Evolutionary conservation across 2,888 invertebrate genomes (phyloP).

Genomic region (Catotricha subobsoleta): DNA sequence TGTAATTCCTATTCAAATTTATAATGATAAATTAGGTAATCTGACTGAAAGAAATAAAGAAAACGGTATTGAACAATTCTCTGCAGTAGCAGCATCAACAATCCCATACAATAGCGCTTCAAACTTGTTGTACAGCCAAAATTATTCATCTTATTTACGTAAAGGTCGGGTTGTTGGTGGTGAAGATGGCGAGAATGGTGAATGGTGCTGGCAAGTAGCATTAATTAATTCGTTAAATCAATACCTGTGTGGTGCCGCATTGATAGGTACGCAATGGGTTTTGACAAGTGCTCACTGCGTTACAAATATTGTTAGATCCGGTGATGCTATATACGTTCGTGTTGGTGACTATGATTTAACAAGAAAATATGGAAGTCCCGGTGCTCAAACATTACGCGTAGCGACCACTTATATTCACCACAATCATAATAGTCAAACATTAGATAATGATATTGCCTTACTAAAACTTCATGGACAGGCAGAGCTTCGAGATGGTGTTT

Average conservation of each 20-base stretch:
- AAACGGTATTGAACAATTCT: too few species aligned
- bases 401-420: slow-evolving; percentile 90
- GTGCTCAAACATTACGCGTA: slow-evolving; percentile 76
- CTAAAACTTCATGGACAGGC: slow-evolving; percentile 78
- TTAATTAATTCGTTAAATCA: slow-evolving; percentile 85
- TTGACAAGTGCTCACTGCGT: slow-evolving; percentile 71
- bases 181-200: slow-evolving; percentile 75
- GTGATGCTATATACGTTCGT: slow-evolving; percentile 82
- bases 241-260: slow-evolving; percentile 81
- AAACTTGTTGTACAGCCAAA: slow-evolving; percentile 3
- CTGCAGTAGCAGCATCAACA: slow-evolving; percentile 17
- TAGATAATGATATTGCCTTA: slow-evolving; percentile 86
- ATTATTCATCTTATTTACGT: slow-evolving; percentile 5
- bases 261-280: slow-evolving; percentile 89
- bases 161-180: slow-evolving; percentile 61
- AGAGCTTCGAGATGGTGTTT: slow-evolving; percentile 66
- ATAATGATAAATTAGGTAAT: slow-evolving; percentile 24
- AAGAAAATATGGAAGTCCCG: slow-evolving; percentile 75
- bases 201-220: slow-evolving; percentile 93
- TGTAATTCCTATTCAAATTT: slow-evolving; percentile 28
- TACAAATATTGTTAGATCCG: slow-evolving; percentile 74
- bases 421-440: slow-evolving; percentile 85
- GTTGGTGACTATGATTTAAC: slow-evolving; percentile 87
- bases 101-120: too few species aligned
- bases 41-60: slow-evolving; percentile 15